Evolutionary conservation across 2,888 invertebrate species (phyloP).

Genomic region (Melanostoma scalare): DNA sequence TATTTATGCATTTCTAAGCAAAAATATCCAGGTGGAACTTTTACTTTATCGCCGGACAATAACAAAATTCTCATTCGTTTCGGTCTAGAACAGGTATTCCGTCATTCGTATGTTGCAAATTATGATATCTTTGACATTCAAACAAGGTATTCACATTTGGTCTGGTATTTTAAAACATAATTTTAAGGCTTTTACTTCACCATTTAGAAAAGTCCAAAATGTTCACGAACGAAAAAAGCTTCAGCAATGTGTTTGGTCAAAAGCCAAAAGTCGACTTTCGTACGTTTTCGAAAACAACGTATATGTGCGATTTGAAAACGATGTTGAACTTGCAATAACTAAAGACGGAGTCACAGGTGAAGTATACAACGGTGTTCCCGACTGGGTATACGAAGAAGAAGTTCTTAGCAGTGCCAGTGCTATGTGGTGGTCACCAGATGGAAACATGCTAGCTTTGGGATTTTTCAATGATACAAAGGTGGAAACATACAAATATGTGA

Average conservation of each 20-base stretch:
- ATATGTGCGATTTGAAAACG: conserved; percentile 81
- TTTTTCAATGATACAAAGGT: conserved; percentile 89
- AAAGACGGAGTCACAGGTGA: conserved; percentile 85
- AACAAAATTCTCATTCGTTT: conserved; percentile 79
- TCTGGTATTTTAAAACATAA: neutral
- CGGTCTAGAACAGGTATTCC: conserved; percentile 82
- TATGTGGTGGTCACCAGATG: conserved; percentile 90
- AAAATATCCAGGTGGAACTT: conserved; percentile 77
- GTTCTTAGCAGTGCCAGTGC: conserved; percentile 88
- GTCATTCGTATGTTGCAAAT: conserved; percentile 86
- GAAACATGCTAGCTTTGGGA: conserved; percentile 87
- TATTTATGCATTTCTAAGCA: conserved; percentile 74
- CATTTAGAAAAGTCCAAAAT: conserved; percentile 23
- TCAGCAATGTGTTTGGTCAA: conserved; percentile 86
- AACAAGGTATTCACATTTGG: conserved; percentile 81
- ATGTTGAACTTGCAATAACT: conserved; percentile 83
- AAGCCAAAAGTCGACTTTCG: conserved; percentile 83
- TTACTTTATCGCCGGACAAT: conserved; percentile 80
- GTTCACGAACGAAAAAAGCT: conserved; percentile 83
- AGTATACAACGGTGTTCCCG: conserved; percentile 92
- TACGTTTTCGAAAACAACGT: conserved; percentile 88
- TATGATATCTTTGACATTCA: conserved; percentile 85
- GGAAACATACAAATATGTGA: conserved; percentile 85
- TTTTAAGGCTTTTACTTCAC: neutral
- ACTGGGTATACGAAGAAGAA: conserved; percentile 98